These are phyloP conservation scores for Tromatobia lineatoria DNA, from an alignment of 2,888 invertebrate genomes.

Conservation along the genomic window DNA sequence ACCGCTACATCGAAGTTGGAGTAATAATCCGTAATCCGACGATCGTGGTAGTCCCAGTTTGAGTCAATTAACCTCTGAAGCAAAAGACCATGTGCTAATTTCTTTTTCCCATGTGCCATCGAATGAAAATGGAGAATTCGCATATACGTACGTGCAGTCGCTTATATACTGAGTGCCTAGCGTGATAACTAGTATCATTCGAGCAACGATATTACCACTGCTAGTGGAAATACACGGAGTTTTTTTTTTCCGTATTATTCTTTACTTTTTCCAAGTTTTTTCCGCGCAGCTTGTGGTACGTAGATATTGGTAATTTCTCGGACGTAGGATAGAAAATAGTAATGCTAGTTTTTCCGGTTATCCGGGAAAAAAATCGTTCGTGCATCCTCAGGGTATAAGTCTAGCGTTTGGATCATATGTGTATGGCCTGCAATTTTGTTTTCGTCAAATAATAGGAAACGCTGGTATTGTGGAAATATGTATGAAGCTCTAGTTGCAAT, in stretches of 20 bases:
- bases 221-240: slow-evolving; percentile 24
- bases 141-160: slow-evolving; percentile 11
- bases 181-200: slow-evolving; percentile 52
- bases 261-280: slow-evolving; percentile 24
- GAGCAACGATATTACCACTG: slow-evolving; percentile 37
- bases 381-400: neutral
- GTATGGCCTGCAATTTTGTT: neutral
- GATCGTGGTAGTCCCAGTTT: slow-evolving; percentile 24
- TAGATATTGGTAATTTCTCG: slow-evolving; percentile 17
- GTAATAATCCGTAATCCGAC: slow-evolving; percentile 53
- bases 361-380: neutral
- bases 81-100: slow-evolving; percentile 43
- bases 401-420: neutral
- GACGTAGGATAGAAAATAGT: neutral
- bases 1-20: slow-evolving; percentile 24
- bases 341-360: neutral
- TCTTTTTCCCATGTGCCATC: slow-evolving; percentile 33
- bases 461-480: too few relatives aligned
- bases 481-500: too few relatives aligned
- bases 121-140: slow-evolving; percentile 52
- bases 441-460: neutral
- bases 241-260: neutral
- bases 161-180: slow-evolving; percentile 30
- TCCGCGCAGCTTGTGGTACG: slow-evolving; percentile 3
- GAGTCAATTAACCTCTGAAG: slow-evolving; percentile 38